These are phyloP conservation scores for Athripsodes cinereus DNA, from an alignment of 2,888 invertebrate species.

Conservation along the genomic window DNA sequence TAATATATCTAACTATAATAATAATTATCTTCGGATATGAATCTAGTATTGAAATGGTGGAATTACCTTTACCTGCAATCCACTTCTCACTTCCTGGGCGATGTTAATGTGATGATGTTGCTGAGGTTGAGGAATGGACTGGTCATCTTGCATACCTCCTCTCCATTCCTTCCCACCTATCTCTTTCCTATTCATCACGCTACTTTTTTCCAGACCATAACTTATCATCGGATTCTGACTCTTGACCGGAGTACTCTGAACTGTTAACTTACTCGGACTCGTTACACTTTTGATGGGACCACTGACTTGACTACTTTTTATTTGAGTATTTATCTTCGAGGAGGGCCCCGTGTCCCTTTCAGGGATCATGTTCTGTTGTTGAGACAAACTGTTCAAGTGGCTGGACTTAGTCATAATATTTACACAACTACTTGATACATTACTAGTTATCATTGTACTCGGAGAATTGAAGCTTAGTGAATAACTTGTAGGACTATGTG, in stretches of 20 bases:
- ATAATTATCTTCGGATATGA: too few species aligned
- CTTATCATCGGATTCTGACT: slow-evolving; percentile 56
- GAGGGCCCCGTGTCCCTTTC: slow-evolving; percentile 47
- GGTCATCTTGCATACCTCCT: slow-evolving; percentile 21
- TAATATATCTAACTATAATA: too few species aligned
- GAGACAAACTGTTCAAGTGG: slow-evolving; percentile 28
- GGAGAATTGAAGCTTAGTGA: slow-evolving; percentile 19
- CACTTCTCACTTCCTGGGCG: slow-evolving; percentile 54
- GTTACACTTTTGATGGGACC: slow-evolving; percentile 38
- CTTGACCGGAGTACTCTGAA: slow-evolving; percentile 56
- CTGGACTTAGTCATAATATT: slow-evolving; percentile 31
- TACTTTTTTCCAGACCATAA: slow-evolving; percentile 43
- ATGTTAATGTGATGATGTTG: slow-evolving; percentile 55
- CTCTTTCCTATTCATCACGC: slow-evolving; percentile 33
- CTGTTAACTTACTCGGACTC: slow-evolving; percentile 53
- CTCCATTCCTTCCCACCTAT: slow-evolving; percentile 20
- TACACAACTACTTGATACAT: slow-evolving; percentile 36
- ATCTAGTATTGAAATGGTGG: too few species aligned
- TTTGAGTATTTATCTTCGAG: slow-evolving; percentile 38
- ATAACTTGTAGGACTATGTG: slow-evolving; percentile 17
- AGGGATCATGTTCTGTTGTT: slow-evolving; percentile 45
- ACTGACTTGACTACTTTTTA: slow-evolving; percentile 23
- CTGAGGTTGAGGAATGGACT: slow-evolving; percentile 33
- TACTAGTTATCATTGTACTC: slow-evolving; percentile 29
- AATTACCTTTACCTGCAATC: slow-evolving; percentile 46